A percentile compares a stretch with the other conserved stretches of the same genome.
These are phyloP conservation scores for Mus spretus DNA, from an alignment of 2,797 vertebrate species.

Conservation along the genomic window DNA sequence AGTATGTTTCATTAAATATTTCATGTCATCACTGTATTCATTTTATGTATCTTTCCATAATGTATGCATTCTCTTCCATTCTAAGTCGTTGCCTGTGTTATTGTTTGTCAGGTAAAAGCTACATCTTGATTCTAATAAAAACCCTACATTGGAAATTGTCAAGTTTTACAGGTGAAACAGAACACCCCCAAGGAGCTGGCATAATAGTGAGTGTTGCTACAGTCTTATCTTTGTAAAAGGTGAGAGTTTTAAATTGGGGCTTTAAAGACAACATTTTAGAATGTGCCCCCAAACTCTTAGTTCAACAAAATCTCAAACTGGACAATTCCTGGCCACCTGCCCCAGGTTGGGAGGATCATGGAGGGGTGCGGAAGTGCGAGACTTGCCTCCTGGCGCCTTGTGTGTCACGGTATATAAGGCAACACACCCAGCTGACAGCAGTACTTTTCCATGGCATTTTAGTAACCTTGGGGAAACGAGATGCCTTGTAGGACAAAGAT, in stretches of 20 bases:
- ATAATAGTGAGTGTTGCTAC: too few species aligned
- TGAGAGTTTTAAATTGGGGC: slow-evolving; percentile 7
- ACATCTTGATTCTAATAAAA: background rate
- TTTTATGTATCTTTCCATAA: slow-evolving; percentile 4
- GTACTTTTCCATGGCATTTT: slow-evolving; percentile 50
- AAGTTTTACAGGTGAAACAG: background rate
- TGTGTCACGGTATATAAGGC: background rate
- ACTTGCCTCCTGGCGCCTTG: background rate
- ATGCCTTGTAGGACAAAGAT: background rate
- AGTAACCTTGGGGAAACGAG: background rate
- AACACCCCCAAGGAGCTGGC: background rate
- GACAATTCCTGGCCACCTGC: slow-evolving; percentile 5
- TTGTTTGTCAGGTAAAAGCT: background rate
- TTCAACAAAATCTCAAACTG: background rate
- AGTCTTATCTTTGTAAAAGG: background rate
- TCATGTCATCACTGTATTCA: background rate
- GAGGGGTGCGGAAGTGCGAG: background rate
- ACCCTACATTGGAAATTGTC: background rate
- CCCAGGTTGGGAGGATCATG: background rate
- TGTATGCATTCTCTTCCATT: background rate
- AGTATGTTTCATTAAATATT: background rate
- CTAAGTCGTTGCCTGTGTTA: background rate
- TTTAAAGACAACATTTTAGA: slow-evolving; percentile 55
- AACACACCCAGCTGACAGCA: background rate
- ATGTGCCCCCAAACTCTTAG: background rate